phyloP scores from a whole-genome alignment of 1,140 invertebrate genomes.

The Rhopalosiphum padi region DNA sequence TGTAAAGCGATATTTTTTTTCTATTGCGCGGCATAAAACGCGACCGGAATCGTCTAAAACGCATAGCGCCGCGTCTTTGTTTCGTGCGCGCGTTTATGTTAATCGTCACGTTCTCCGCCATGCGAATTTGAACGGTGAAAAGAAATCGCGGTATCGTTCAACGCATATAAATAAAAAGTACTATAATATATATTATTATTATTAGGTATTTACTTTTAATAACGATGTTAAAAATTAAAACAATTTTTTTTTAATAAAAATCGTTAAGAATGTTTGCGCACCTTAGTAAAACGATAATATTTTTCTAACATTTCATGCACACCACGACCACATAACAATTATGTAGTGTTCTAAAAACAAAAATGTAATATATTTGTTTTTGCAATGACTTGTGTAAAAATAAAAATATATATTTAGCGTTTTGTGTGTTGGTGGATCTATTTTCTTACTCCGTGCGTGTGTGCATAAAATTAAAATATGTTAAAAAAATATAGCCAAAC shows the following conservation, averaged over 20 bases:
- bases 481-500: neutral
- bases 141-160: neutral
- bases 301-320: neutral
- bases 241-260: neutral
- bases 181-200: neutral
- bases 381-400: neutral
- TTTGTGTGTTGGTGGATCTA: neutral
- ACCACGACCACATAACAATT: neutral
- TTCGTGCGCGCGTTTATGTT: neutral
- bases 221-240: neutral
- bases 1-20: neutral
- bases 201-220: neutral
- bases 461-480: neutral
- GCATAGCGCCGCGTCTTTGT: conserved; percentile 19
- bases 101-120: conserved; percentile 21
- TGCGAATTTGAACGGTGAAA: neutral
- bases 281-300: neutral
- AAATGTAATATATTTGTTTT: neutral
- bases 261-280: neutral
- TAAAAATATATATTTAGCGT: conserved; percentile 14
- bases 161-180: neutral
- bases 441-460: neutral
- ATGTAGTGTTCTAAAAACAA: neutral
- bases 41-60: neutral
- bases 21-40: neutral